Base-by-base conservation (phyloP, 1,140 invertebrate species). In the Homarus americanus region DNA sequence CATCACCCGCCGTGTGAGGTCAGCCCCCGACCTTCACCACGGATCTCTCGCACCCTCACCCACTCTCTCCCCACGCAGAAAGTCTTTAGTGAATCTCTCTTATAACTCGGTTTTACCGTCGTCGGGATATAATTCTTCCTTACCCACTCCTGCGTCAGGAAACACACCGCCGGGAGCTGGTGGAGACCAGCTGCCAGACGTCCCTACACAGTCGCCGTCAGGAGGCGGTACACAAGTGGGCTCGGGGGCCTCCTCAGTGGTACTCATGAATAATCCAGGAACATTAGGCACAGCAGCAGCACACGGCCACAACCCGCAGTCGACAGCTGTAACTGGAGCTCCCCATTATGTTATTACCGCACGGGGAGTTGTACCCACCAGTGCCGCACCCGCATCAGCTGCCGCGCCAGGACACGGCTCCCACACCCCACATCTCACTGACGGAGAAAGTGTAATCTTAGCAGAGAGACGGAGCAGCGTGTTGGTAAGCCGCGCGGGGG, bases 201-300 rank as follows among this genome's bases (percentile, higher is more conserved):
- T 32, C 9, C 4, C 38, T 41, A n/a, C 34, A 41, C 24, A 49
- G 73, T 38, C 73, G 28, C 3, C 63, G 63, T 44, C 83, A 49
- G 15, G 36, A 72, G 32, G 38, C 41, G 7, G 66, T 32, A 12
- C 72, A 24, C 40, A 86, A 86, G 41, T 73, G n/a, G 28, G 40
- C 76, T 79, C 86, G 5, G 40, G 78, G 34, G 76, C 41, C 86
- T 79, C 86, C 69, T 88, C 86, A 49, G 36, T 32, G 69, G 49
- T 34, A 12, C 76, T 80, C 86, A 44, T 88, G 86, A 88, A 88
- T 88, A 88, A 88, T 69, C 86, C 76, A 88, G 76, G 24, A 17
- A 79, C 76, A 72, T 28, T 80, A 80, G 76, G 34, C 53, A 72
- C 63, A 58, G 86, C 36, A 40, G 7, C 53, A 44, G 75, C 58